phyloP scores from a whole-genome alignment of 1,140 invertebrate species.

The Mercenaria mercenaria region DNA sequence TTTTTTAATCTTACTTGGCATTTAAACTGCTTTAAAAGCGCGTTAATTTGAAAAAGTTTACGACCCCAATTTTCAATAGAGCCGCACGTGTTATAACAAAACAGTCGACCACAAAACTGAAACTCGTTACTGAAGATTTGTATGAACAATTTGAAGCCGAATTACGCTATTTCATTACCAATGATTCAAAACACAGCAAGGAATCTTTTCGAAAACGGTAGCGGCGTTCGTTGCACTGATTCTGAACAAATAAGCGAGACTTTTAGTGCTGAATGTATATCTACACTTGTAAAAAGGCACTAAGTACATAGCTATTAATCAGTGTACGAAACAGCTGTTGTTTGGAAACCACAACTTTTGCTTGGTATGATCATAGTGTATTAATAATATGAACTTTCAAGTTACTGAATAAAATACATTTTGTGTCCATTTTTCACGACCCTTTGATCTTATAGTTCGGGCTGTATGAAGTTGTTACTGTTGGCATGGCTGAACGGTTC shows the following conservation, averaged over 20 bases:
- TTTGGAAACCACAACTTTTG: background rate
- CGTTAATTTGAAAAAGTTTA: constrained; percentile 34
- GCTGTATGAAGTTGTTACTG: no score
- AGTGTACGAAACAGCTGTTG: constrained; percentile 23
- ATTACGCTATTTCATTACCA: background rate
- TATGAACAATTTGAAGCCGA: constrained; percentile 14
- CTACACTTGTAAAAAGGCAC: constrained; percentile 13
- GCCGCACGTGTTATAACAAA: constrained; percentile 33
- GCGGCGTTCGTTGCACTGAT: background rate
- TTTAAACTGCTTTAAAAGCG: constrained; percentile 22
- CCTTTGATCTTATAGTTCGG: no score
- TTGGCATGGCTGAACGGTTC: no score
- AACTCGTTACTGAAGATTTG: background rate
- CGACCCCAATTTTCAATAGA: constrained; percentile 23
- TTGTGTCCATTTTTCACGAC: no score
- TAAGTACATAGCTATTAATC: constrained; percentile 23
- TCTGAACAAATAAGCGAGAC: background rate
- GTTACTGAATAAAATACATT: no score
- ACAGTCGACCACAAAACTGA: constrained; percentile 8
- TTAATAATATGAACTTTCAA: background rate
- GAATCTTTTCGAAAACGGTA: background rate
- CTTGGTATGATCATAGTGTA: background rate
- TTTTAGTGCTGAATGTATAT: background rate
- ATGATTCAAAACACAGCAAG: constrained; percentile 20
- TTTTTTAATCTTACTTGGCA: background rate